Conservation (phyloP, 2,888 invertebrate species). For the Alloplasta piceator region DNA sequence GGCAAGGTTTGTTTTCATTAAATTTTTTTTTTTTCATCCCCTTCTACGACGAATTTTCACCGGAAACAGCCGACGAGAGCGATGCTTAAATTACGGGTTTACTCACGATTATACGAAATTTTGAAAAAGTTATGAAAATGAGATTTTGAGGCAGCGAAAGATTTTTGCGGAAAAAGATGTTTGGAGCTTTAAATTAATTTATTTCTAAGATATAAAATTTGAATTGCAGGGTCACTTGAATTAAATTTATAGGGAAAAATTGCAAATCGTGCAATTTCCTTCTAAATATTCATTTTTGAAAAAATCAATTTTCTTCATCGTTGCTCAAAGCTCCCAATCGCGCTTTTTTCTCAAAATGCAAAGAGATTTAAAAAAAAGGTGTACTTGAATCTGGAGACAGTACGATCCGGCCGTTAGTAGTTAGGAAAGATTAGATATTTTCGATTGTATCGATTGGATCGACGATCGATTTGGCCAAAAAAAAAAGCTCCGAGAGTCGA, state of each 20-base stretch:
- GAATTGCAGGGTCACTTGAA: too few relatives aligned
- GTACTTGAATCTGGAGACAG: constrained; percentile 75
- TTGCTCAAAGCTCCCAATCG: background rate
- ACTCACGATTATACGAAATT: constrained; percentile 11
- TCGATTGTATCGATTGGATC: constrained; percentile 56
- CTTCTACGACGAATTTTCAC: constrained; percentile 15
- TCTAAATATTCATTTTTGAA: background rate
- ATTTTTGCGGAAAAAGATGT: constrained; percentile 10
- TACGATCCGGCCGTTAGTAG: constrained; percentile 81
- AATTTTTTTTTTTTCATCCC: constrained; percentile 12
- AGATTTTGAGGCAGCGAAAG: constrained; percentile 7
- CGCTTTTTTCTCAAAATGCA: background rate
- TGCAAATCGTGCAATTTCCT: background rate
- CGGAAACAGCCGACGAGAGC: constrained; percentile 27
- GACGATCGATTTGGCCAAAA: constrained; percentile 33
- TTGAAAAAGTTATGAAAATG: constrained; percentile 17
- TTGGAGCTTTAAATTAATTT: background rate
- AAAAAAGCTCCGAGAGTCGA: constrained; percentile 3
- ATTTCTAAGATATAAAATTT: background rate
- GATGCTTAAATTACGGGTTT: constrained; percentile 32
- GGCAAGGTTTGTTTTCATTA: background rate
- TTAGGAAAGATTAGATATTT: constrained; percentile 75
- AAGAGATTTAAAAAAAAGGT: constrained; percentile 4
- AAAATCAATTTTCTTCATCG: background rate
- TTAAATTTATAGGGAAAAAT: too few relatives aligned